These are phyloP conservation scores for Acrocephalus kingi DNA, from an alignment of 2,113 vertebrate species.

Conservation along the genomic window DNA sequence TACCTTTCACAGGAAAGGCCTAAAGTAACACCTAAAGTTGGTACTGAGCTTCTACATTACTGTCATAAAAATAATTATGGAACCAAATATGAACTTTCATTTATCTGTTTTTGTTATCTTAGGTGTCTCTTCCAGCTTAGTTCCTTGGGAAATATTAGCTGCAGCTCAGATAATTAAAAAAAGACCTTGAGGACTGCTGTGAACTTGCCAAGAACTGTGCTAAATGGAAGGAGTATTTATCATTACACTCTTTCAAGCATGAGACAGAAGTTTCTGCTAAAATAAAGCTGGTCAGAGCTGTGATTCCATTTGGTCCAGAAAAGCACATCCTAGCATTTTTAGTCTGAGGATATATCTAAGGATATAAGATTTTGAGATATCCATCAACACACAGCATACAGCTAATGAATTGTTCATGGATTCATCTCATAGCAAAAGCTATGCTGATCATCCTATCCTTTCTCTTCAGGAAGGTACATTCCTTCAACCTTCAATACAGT, in stretches of 20 bases:
- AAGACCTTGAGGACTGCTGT: neutral
- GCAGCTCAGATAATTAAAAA: conserved; percentile 8
- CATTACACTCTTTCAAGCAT: neutral
- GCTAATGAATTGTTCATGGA: neutral
- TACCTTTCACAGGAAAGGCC: neutral
- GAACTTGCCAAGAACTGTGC: conserved; percentile 18
- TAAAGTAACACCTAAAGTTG: neutral
- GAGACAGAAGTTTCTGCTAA: neutral
- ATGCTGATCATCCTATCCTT: neutral
- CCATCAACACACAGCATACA: neutral
- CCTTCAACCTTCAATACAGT: neutral
- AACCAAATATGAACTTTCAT: neutral
- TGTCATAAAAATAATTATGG: neutral
- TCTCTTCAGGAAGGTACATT: neutral
- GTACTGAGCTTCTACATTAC: neutral
- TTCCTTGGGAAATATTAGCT: neutral
- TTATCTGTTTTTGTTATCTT: neutral
- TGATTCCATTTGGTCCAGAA: neutral
- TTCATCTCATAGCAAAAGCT: neutral
- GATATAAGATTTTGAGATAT: neutral
- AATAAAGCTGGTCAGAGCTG: neutral
- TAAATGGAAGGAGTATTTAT: neutral
- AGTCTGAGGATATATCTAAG: neutral
- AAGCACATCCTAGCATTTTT: neutral
- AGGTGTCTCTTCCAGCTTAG: neutral